Evolutionary conservation across 2,797 vertebrate genomes (phyloP).

Genomic region (Rhinella marina): DNA sequence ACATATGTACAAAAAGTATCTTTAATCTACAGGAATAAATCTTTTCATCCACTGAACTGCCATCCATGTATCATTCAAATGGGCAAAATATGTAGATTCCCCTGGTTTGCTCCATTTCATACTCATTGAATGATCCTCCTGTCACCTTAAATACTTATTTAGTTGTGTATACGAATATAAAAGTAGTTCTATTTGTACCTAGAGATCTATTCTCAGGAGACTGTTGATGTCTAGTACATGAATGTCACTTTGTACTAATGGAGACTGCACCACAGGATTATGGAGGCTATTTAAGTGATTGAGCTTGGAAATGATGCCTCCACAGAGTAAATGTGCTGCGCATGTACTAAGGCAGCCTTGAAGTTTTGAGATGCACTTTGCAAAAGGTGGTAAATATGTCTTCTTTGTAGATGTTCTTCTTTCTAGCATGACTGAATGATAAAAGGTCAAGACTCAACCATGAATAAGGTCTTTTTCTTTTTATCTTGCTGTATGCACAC

Average conservation of each 20-base stretch:
- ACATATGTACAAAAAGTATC: conserved; percentile 36
- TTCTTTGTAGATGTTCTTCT: not conserved
- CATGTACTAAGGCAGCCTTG: not conserved
- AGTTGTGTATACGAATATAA: not conserved
- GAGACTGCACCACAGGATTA: not conserved
- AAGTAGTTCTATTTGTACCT: conserved; percentile 34
- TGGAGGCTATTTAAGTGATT: not conserved
- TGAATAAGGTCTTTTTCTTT: no score
- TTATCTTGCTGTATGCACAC: no score
- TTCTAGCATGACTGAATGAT: not conserved
- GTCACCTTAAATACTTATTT: conserved; percentile 16
- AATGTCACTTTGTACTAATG: conserved; percentile 14
- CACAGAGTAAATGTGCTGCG: not conserved
- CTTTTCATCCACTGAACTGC: conserved; percentile 26
- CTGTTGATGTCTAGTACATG: not conserved
- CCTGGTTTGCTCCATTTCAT: not conserved
- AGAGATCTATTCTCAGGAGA: conserved; percentile 19
- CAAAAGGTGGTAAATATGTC: not conserved
- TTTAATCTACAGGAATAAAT: conserved; percentile 27
- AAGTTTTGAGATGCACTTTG: not conserved
- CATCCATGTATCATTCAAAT: conserved; percentile 14
- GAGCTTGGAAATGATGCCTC: not conserved
- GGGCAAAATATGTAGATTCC: conserved; percentile 42
- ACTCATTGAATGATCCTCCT: conserved; percentile 17
- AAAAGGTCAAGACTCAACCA: no score